Conservation (phyloP, 2,113 vertebrate genomes). For the Actenoides lindsayi region DNA sequence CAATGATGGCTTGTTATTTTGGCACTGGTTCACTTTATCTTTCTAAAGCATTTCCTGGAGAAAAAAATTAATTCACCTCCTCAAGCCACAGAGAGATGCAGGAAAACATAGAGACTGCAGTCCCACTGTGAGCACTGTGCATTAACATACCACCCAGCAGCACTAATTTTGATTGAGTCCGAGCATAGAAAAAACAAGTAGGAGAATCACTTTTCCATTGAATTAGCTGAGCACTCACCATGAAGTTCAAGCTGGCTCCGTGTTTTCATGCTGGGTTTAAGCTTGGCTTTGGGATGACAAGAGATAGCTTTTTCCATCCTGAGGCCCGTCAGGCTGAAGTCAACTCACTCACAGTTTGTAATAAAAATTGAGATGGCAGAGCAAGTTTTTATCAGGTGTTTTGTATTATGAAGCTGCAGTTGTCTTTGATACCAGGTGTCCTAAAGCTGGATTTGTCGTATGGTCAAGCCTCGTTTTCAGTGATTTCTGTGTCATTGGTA, state of each 20-base stretch:
- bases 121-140: fast-evolving
- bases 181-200: neutral
- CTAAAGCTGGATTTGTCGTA: neutral
- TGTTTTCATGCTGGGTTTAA: neutral
- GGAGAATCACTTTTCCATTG: neutral
- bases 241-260: neutral
- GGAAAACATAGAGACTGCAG: neutral
- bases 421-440: neutral
- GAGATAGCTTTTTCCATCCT: neutral
- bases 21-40: neutral
- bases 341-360: neutral
- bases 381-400: neutral
- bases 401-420: neutral
- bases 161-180: neutral
- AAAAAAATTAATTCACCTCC: neutral
- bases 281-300: neutral
- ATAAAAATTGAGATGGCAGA: neutral
- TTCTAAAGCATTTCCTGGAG: neutral
- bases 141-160: fast-evolving
- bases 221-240: neutral
- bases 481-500: neutral
- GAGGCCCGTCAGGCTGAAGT: neutral
- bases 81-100: neutral
- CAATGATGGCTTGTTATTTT: neutral
- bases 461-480: neutral